Evolutionary conservation across 2,797 vertebrate genomes (phyloP), one percentile per base, ranked within the genome.

Genomic region (Sparus aurata): DNA sequence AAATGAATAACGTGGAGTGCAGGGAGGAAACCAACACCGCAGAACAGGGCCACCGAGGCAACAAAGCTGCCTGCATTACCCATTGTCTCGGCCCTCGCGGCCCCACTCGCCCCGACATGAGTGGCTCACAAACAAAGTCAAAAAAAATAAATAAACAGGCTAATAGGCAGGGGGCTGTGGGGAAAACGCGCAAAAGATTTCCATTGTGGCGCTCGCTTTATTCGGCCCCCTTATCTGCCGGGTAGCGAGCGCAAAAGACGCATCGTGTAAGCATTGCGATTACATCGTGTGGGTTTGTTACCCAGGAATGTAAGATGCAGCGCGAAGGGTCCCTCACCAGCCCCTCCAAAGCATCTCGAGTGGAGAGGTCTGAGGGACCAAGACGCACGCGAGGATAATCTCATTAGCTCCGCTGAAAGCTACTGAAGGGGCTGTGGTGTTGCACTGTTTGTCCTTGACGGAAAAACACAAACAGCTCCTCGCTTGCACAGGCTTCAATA

Each of bases 261-360:
- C 90, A 22, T 93, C 83, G 76, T 96, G 95, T 95, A 95, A 95
- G 94, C 92, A 63, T 94, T 81, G 69, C 84, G 95, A 96, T 96
- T 95, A 95, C 95, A 96, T 95, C 92, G 92, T 94, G 92, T 86
- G 91, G 88, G 93, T 95, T 95, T 96, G 95, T 96, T 94, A 93
- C 91, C 76, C 91, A 90, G 92, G 90, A 95, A 95, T 92, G 89
- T 93, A 91, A 95, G 89, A 93, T 91, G 89, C 89, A 75, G 54
- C 76, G 66, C 85, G 68, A 86, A 22, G 54, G 83, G 91, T 94
- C 92, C 91, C 93, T 93, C 87, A 89, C 80, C 87, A 87, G 85
- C 27, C 83, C 77, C 80, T 81, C 87, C 84, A 91, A 92, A 93
- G 92, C 91, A 90, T 94, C 90, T 87, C 87, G 92, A 94, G 91